A percentile compares a stretch with the other conserved stretches of the same genome.
phyloP scores from a whole-genome alignment of 2,797 vertebrate genomes.

The Pogonophryne albipinna region DNA sequence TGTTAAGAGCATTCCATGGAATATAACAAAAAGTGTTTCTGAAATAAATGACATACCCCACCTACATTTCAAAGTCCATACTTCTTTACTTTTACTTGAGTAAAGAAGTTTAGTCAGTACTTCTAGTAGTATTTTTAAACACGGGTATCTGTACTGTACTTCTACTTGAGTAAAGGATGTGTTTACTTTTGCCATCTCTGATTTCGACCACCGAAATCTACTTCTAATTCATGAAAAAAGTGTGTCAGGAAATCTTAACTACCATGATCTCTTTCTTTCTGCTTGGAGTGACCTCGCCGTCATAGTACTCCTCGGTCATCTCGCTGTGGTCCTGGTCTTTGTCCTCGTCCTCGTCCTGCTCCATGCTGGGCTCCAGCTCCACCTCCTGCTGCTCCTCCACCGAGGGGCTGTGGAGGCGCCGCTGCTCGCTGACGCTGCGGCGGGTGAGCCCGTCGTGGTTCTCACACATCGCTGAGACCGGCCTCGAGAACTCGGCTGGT shows the following conservation, averaged over 20 bases:
- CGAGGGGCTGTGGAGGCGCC: constrained; percentile 76
- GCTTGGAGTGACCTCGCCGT: constrained; percentile 90
- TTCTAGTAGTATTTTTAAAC: too few relatives aligned
- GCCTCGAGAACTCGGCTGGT: constrained; percentile 91
- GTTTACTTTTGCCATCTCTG: too few relatives aligned
- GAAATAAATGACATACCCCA: too few relatives aligned
- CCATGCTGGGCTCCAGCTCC: constrained; percentile 84
- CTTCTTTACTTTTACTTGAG: too few relatives aligned
- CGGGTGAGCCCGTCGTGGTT: constrained; percentile 88
- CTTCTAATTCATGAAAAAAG: not conserved
- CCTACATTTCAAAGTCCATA: too few relatives aligned
- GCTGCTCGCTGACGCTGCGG: constrained; percentile 78
- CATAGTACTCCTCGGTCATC: constrained; percentile 72
- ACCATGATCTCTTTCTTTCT: constrained; percentile 97
- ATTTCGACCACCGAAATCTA: constrained; percentile 10
- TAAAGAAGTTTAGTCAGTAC: too few relatives aligned
- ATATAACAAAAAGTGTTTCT: too few relatives aligned
- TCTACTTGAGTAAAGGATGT: too few relatives aligned
- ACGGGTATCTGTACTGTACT: too few relatives aligned
- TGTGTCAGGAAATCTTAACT: constrained; percentile 38
- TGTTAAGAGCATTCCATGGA: too few relatives aligned
- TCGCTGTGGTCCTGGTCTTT: constrained; percentile 51
- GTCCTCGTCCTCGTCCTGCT: constrained; percentile 80
- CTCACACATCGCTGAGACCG: constrained; percentile 92
- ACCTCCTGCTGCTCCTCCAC: constrained; percentile 86